Evolutionary conservation across 1,140 invertebrate species (phyloP).

Genomic region (Pentalonia nigronervosa): DNA sequence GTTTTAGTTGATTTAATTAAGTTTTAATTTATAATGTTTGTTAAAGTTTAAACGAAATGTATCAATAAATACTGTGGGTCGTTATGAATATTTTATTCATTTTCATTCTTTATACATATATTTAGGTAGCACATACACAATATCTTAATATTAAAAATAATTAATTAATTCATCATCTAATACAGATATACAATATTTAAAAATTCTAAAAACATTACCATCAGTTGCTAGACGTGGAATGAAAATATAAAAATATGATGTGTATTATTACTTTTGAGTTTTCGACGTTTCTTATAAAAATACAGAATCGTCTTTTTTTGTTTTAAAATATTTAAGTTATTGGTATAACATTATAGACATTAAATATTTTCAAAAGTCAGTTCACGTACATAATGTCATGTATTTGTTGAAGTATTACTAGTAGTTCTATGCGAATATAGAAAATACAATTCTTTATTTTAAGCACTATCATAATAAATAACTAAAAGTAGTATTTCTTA

Average conservation of each 20-base stretch:
- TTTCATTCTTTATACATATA: background rate
- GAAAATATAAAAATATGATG: background rate
- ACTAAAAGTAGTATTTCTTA: background rate
- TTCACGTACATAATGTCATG: constrained; percentile 15
- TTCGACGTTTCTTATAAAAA: background rate
- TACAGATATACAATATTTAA: background rate
- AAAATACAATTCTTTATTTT: background rate
- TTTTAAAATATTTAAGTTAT: background rate
- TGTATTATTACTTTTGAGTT: background rate
- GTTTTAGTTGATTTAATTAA: background rate
- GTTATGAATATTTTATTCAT: background rate
- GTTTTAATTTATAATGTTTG: background rate
- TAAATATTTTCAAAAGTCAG: background rate
- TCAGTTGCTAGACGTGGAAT: rapidly evolving
- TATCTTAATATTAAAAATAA: background rate
- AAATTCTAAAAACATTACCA: background rate
- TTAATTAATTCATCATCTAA: background rate
- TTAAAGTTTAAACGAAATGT: background rate
- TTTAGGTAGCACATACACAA: no score
- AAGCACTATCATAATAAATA: constrained; percentile 30
- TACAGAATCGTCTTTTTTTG: background rate
- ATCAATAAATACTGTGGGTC: background rate
- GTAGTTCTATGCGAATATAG: background rate
- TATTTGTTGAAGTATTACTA: background rate
- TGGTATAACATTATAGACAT: background rate